Evolutionary conservation across 1,140 invertebrate genomes (phyloP), one percentile per base, ranked within the genome.

Genomic region (Araneus ventricosus): DNA sequence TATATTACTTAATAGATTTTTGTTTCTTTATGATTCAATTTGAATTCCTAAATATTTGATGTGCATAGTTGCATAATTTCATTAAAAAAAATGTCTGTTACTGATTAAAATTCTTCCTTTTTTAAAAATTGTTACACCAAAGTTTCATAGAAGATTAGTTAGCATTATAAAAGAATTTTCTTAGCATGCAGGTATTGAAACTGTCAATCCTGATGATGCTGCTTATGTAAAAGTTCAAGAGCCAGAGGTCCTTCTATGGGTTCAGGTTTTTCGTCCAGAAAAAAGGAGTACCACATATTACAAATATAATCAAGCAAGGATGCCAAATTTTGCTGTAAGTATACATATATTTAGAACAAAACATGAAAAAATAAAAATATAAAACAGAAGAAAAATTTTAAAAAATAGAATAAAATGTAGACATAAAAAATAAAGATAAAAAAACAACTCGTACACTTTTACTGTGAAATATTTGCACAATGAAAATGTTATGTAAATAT

Each of bases 221-320:
- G 39, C 41, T 3, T 88, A 61, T 82, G 52, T 61, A 52, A 17
- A 30, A 45, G 79, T 90, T 27, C 10, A 82, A 34, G 52, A 80
- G 39, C 89, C 89, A 61, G 89, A 90, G 10, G n/a, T 90, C 45
- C 34, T 94, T 14, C 45, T 94, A n/a, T 84, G 57, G 34, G 92
- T 94, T 22, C 94, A 94, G 89, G 92, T 94, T 61, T 94, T 89
- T 93, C 79, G 88, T 37, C 94, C 94, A 34, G 89, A 80, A 63
- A 59, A 82, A 27, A 59, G 34, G 10, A 1, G 10, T 57, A 6
- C 70, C 22, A 10, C 27, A 8, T 17, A 20, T 75, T n/a, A 75
- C 30, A 45, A n/a, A 22, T 34, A 22, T 6, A 34, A 34, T 39
- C 24, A n/a, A 27, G 0, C 30, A 22, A 87, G 57, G 30, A 1